Evolutionary conservation across 2,113 vertebrate species (phyloP).

Genomic region (Thermophis baileyi): DNA sequence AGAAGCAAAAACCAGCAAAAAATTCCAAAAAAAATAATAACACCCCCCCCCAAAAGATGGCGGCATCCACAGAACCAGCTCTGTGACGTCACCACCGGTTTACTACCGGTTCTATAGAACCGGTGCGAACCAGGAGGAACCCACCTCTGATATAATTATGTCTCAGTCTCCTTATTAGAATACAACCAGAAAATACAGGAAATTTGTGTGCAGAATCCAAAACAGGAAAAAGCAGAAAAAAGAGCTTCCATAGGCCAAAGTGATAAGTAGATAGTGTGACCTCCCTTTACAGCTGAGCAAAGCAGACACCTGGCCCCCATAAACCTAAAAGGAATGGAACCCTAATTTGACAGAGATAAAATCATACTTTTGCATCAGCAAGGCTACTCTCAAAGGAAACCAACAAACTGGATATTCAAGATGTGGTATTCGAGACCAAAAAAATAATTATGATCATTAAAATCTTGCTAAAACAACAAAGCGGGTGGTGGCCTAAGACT

Average conservation of each 20-base stretch:
- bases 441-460: neutral
- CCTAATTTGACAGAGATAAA: neutral
- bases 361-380: neutral
- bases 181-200: neutral
- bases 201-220: neutral
- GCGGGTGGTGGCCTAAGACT: neutral
- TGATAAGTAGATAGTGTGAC: neutral
- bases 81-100: too few relatives aligned
- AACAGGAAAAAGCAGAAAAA: neutral
- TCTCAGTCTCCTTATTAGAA: neutral
- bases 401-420: neutral
- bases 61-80: too few relatives aligned
- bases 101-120: too few relatives aligned
- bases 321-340: neutral
- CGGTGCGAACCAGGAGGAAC: too few relatives aligned
- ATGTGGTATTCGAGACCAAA: neutral
- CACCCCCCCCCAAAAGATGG: too few relatives aligned
- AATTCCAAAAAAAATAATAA: too few relatives aligned
- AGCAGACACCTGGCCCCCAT: neutral
- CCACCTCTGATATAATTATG: neutral
- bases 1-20: too few relatives aligned
- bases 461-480: neutral
- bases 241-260: neutral
- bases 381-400: neutral
- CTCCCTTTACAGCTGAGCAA: neutral